Percentiles rank a stretch among this genome's conserved stretches.
Evolutionary conservation across 2,888 invertebrate genomes (phyloP).

Genomic region (Nymphalis c-album): DNA sequence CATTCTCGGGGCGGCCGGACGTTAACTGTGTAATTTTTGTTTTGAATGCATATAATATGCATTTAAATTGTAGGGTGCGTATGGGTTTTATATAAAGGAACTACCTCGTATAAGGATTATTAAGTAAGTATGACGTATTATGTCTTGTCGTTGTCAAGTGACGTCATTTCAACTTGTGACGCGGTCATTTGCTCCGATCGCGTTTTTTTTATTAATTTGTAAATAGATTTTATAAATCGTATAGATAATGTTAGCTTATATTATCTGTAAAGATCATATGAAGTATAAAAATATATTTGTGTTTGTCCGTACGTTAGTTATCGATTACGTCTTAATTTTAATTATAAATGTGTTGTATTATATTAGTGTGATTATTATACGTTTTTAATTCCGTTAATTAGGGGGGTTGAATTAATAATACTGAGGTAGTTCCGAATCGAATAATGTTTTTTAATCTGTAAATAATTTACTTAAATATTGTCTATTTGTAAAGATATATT

Average conservation of each 20-base stretch:
- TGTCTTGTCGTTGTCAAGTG: not conserved
- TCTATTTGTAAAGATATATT: slow-evolving; percentile 23
- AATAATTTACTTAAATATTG: slow-evolving; percentile 18
- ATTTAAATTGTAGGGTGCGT: slow-evolving; percentile 9
- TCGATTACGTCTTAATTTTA: no score
- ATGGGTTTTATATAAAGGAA: slow-evolving; percentile 12
- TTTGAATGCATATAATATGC: slow-evolving; percentile 15
- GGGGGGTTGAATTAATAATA: not conserved
- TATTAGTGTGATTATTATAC: not conserved
- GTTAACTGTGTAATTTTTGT: slow-evolving; percentile 2
- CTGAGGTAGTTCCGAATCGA: slow-evolving; percentile 17
- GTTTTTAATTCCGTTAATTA: not conserved
- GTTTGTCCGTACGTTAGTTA: no score
- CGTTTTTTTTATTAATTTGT: no score
- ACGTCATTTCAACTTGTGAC: not conserved
- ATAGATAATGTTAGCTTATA: no score
- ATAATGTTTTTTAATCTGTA: slow-evolving; percentile 8
- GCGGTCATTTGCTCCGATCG: not conserved
- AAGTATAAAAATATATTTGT: no score
- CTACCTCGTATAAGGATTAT: slow-evolving; percentile 14
- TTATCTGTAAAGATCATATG: no score
- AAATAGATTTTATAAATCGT: no score
- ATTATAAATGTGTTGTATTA: not conserved
- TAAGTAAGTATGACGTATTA: not conserved
- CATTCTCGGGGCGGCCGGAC: no score